phyloP scores from a whole-genome alignment of 1,140 invertebrate genomes.

The Hylaeus volcanicus region DNA sequence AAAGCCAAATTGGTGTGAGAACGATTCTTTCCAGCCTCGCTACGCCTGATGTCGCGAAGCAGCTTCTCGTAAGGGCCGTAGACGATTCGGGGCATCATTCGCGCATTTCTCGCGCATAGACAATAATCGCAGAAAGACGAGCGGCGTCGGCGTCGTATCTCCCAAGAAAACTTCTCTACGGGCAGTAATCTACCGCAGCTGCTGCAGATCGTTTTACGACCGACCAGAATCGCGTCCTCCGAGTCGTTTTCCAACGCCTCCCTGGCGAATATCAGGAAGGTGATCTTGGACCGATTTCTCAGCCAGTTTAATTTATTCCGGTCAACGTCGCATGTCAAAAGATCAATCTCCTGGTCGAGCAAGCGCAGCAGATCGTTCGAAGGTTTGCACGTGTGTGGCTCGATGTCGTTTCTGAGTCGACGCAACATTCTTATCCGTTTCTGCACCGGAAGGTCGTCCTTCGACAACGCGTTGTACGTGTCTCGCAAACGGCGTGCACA shows the following conservation, averaged over 20 bases:
- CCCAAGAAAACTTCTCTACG: constrained; percentile 39
- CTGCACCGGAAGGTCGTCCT: constrained; percentile 74
- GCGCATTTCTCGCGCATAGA: constrained; percentile 30
- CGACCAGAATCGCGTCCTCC: constrained; percentile 1
- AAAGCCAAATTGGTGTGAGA: constrained; percentile 82
- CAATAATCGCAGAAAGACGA: constrained; percentile 60
- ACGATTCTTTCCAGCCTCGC: constrained; percentile 74
- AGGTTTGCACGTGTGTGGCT: constrained; percentile 80
- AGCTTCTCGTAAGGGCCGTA: constrained; percentile 82
- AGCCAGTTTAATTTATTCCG: constrained; percentile 81
- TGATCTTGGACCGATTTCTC: constrained; percentile 79
- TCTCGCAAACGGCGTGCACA: constrained; percentile 82
- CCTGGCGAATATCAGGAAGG: constrained; percentile 66
- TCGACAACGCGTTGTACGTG: constrained; percentile 82
- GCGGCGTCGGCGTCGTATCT: constrained; percentile 17
- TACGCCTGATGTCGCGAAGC: constrained; percentile 82
- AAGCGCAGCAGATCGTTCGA: constrained; percentile 82
- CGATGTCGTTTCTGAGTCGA: constrained; percentile 78
- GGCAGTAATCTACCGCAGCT: constrained; percentile 55
- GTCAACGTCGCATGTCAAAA: constrained; percentile 81
- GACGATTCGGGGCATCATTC: constrained; percentile 50
- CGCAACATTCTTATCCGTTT: constrained; percentile 82
- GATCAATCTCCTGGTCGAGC: constrained; percentile 84
- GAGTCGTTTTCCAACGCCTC: constrained; percentile 26
- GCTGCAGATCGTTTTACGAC: constrained; percentile 47